Conservation (phyloP, 2,888 invertebrate species). For the Crocallis elinguaria region DNA sequence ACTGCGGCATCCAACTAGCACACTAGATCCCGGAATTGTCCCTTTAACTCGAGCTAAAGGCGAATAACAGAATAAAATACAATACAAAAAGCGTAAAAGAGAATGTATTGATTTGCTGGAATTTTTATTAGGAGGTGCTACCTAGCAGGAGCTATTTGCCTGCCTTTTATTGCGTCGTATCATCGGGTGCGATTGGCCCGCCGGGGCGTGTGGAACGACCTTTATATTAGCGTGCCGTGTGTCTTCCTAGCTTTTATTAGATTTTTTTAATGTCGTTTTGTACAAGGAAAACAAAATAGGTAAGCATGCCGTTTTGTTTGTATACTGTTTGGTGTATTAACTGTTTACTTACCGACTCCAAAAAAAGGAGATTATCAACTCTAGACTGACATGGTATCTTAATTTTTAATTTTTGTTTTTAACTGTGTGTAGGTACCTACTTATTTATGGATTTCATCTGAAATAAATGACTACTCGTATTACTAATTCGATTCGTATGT, state of each 20-base stretch:
- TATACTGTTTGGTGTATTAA: too few relatives aligned
- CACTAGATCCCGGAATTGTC: slow-evolving; percentile 77
- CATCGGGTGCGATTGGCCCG: slow-evolving; percentile 16
- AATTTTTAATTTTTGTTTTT: too few relatives aligned
- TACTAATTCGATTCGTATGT: too few relatives aligned
- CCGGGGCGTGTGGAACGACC: slow-evolving; percentile 32
- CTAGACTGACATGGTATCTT: too few relatives aligned
- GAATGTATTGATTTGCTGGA: slow-evolving; percentile 84
- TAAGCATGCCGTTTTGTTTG: not conserved
- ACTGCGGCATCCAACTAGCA: slow-evolving; percentile 34
- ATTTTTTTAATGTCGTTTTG: slow-evolving; percentile 32
- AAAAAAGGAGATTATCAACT: too few relatives aligned
- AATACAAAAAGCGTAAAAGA: slow-evolving; percentile 82
- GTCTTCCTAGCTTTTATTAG: slow-evolving; percentile 33
- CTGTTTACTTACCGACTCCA: too few relatives aligned
- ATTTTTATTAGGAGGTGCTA: slow-evolving; percentile 84
- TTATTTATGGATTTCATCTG: too few relatives aligned
- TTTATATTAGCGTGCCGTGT: slow-evolving; percentile 37
- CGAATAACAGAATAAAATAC: slow-evolving; percentile 83
- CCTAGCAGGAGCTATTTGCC: slow-evolving; percentile 68
- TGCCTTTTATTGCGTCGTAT: slow-evolving; percentile 66
- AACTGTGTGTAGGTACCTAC: too few relatives aligned
- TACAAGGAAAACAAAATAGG: slow-evolving; percentile 1
- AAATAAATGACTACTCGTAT: too few relatives aligned
- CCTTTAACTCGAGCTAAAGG: slow-evolving; percentile 79